Base-by-base conservation (phyloP, 1,140 invertebrate species). In the Trinorchestia longiramus region DNA sequence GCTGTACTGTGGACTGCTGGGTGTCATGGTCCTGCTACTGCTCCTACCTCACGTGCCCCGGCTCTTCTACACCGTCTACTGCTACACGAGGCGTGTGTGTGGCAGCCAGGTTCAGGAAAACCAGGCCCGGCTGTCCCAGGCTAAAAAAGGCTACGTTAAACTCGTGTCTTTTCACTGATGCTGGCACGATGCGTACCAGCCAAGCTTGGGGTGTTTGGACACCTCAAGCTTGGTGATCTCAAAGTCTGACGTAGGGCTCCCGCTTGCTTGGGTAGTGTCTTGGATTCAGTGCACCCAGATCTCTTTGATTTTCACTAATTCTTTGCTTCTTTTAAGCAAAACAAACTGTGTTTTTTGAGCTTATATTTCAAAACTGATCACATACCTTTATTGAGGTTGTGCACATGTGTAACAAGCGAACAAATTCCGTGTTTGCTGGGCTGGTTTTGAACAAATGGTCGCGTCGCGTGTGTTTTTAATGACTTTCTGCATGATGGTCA, bases 111-210 rank as follows among this genome's bases (percentile, higher is more conserved):
- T 17, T 41, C 88, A 90, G 4, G 41, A 90, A 28, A 90, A 94
- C 92, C 43, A 8, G 3, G 92, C 43, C 3, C 41, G 44, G 19
- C 40, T 94, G 3, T 15, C 92, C 3, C 92, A 47, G 3, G 40
- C 44, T 11, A 43, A 43, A n/a, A 94, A 47, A 94, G 92, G 92
- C 92, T 94, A 94, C 40, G 92, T 94, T 47, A 43, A 94, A 40
- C 92, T 94, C 44, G 92, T 94, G 43, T 45, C 92, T n/a, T 40
- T 94, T 15, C 92, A 43, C 40, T 94, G 44, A 94, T 94, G 8
- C 19, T 11, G 36, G 36, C 41, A 15, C 36, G 6, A n/a, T n/a
- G n/a, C n/a, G 36, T 88, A n/a, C 40, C 40, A 36, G 40, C 40
- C 8, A 4, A 88, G 8, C 87, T 88, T 36, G 40, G 87, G 41